Evolutionary conservation across 1,140 invertebrate species (phyloP).

Genomic region (Aphelenchoides fujianensis): DNA sequence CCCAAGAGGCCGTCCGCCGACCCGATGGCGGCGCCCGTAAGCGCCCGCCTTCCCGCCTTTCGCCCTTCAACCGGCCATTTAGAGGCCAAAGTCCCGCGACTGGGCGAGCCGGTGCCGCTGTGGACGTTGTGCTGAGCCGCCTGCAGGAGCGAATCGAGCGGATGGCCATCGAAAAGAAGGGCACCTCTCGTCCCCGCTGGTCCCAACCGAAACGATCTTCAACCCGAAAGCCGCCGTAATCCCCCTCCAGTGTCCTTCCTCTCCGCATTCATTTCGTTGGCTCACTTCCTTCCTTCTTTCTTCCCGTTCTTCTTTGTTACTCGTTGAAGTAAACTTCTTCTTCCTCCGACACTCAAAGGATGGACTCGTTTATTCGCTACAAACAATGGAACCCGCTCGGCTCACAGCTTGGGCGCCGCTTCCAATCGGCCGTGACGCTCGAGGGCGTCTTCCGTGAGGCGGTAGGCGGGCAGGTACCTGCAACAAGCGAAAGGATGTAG

Average conservation of each 20-base stretch:
- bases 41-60: neutral
- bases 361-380: neutral
- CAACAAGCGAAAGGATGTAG: neutral
- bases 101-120: too few relatives aligned
- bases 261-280: neutral
- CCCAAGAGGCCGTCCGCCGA: neutral
- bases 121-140: neutral
- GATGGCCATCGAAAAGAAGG: neutral
- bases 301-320: neutral
- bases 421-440: conserved; percentile 33
- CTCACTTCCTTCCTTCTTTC: neutral
- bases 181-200: too few relatives aligned
- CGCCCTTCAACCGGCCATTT: neutral
- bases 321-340: neutral
- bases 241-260: neutral
- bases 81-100: neutral
- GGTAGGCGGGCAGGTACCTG: conserved; percentile 40
- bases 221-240: too few relatives aligned
- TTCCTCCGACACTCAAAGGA: neutral
- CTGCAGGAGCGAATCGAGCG: neutral
- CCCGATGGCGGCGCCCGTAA: neutral
- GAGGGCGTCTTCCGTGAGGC: conserved; percentile 31
- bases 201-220: too few relatives aligned
- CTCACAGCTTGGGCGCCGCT: conserved; percentile 14
- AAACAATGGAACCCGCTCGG: neutral